A percentile compares a stretch with the other conserved stretches of the same genome.
Conservation (phyloP, 2,888 invertebrate genomes). For the Parochlus steinenii region DNA sequence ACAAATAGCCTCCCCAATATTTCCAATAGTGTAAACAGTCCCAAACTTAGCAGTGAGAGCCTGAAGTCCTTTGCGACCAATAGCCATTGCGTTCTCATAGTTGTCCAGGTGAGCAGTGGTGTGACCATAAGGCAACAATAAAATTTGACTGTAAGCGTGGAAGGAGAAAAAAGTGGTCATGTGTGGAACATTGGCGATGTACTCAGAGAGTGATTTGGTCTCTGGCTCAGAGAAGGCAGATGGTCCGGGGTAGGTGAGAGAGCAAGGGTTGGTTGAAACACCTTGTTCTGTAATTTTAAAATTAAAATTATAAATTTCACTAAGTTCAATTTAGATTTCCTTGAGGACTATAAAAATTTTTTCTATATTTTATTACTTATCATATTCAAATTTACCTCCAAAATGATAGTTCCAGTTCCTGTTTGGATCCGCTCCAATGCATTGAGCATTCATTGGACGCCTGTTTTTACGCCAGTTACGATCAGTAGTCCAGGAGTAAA, state of each 20-base stretch:
- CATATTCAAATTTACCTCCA: no score
- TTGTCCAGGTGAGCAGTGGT: conserved; percentile 38
- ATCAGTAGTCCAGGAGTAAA: conserved; percentile 43
- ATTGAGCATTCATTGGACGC: conserved; percentile 23
- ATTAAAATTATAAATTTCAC: conserved; percentile 7
- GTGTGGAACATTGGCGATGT: conserved; percentile 32
- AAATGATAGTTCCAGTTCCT: conserved; percentile 52
- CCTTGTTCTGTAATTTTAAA: conserved; percentile 33
- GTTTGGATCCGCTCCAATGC: conserved; percentile 57
- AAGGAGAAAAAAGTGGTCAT: conserved; percentile 49
- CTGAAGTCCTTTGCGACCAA: conserved; percentile 19
- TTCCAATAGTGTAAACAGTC: conserved; percentile 29
- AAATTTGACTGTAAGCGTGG: conserved; percentile 56
- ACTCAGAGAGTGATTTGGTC: conserved; percentile 36
- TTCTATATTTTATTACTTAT: no score
- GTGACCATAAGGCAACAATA: conserved; percentile 55
- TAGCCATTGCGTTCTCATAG: conserved; percentile 37
- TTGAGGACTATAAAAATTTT: no score
- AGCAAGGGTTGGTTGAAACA: conserved; percentile 37
- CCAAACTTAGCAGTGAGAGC: conserved; percentile 26
- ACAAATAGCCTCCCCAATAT: conserved; percentile 18
- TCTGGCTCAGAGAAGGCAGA: conserved; percentile 55
- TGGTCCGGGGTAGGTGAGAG: conserved; percentile 47
- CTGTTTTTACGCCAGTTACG: conserved; percentile 51
- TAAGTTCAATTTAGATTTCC: no score